Percentiles rank a stretch among this genome's conserved stretches.
Evolutionary conservation across 2,113 vertebrate genomes (phyloP).

Genomic region (Callospermophilus lateralis): DNA sequence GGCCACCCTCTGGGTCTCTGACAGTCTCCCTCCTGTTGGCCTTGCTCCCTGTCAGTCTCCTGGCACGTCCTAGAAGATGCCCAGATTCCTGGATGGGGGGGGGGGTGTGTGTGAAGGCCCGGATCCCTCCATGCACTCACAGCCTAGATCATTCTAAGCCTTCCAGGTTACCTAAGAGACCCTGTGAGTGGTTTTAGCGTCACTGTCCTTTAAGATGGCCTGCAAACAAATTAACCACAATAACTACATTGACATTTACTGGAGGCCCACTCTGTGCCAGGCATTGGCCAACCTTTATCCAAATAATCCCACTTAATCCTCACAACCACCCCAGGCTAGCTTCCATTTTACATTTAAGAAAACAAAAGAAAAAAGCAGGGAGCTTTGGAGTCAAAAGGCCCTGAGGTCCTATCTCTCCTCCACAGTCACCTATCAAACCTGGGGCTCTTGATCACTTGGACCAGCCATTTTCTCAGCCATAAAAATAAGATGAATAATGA

Average conservation of each 20-base stretch:
- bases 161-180: background rate
- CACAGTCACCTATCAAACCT: background rate
- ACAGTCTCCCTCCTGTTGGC: no score
- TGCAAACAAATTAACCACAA: background rate
- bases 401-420: background rate
- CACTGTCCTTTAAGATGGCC: background rate
- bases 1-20: background rate
- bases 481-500: background rate
- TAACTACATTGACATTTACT: background rate
- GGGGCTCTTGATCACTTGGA: background rate
- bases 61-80: background rate
- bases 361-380: background rate
- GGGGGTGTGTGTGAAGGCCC: no score
- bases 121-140: background rate
- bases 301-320: background rate
- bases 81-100: rapidly evolving
- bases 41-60: background rate
- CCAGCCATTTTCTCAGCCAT: background rate
- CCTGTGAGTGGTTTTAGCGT: background rate
- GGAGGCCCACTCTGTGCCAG: background rate
- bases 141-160: background rate
- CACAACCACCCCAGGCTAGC: background rate
- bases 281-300: background rate
- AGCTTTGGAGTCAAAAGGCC: background rate
- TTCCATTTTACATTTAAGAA: background rate